Conservation (phyloP, 1,140 invertebrate species). For the Steinernema feltiae region DNA sequence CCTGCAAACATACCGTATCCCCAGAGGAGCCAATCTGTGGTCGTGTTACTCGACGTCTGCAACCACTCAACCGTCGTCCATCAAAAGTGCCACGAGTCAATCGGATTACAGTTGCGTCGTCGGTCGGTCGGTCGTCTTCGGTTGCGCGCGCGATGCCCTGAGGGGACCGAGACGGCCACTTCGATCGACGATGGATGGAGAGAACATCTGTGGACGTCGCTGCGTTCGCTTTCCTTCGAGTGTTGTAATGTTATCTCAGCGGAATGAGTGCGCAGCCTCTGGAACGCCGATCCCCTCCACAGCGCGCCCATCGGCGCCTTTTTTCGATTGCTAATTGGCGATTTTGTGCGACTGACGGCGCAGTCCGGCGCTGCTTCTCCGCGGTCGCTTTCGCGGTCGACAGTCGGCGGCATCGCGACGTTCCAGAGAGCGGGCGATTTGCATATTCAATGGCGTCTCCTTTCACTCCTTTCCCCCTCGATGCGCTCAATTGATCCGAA, state of each 20-base stretch:
- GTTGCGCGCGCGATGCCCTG: not conserved
- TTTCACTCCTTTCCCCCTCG: not conserved
- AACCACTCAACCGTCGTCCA: not conserved
- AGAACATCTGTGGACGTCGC: constrained; percentile 8
- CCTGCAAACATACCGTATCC: too few species aligned
- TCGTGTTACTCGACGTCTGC: too few species aligned
- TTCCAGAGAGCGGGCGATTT: not conserved
- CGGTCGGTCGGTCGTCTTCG: too few species aligned
- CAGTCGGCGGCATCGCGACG: not conserved
- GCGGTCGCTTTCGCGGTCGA: not conserved
- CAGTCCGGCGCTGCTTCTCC: too few species aligned
- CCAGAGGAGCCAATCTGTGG: too few species aligned
- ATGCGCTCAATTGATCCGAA: not conserved
- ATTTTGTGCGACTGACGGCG: too few species aligned
- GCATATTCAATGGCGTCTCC: not conserved
- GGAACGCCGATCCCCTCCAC: not conserved
- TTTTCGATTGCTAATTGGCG: constrained; percentile 4
- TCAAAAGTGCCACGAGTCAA: constrained; percentile 9
- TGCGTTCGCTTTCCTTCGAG: not conserved
- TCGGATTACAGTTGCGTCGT: constrained; percentile 6
- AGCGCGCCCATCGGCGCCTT: constrained; percentile 7
- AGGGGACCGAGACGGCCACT: not conserved
- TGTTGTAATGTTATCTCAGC: constrained; percentile 9
- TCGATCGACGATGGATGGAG: too few species aligned
- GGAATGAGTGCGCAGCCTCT: not conserved